Conservation (phyloP, 2,797 vertebrate species). For the Otolemur crassicaudatus region DNA sequence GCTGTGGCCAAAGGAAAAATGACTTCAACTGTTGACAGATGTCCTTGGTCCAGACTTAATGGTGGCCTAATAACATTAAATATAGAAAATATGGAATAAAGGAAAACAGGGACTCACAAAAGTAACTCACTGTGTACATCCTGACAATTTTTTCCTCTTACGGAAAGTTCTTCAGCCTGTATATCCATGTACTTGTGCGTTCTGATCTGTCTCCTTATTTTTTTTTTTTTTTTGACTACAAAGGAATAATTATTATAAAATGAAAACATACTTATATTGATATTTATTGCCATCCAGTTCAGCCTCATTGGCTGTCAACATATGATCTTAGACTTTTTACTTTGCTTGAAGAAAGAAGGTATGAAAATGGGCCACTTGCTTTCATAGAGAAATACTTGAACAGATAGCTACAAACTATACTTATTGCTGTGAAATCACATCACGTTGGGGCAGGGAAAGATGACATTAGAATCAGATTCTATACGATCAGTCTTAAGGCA, state of each 20-base stretch:
- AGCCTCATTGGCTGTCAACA: conserved; percentile 79
- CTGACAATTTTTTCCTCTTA: neutral
- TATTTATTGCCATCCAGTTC: neutral
- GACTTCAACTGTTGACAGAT: conserved; percentile 74
- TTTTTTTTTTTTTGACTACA: neutral
- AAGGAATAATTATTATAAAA: conserved; percentile 13
- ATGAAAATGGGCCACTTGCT: neutral
- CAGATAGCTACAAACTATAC: neutral
- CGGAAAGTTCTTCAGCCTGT: neutral
- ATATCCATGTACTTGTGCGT: neutral
- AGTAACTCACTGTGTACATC: neutral
- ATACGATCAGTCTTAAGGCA: neutral
- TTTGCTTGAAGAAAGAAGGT: neutral
- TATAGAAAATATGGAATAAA: conserved; percentile 63
- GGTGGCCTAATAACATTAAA: conserved; percentile 68
- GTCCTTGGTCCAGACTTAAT: conserved; percentile 67
- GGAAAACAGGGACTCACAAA: conserved; percentile 31
- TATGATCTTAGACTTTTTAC: conserved; percentile 69
- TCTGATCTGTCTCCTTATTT: neutral
- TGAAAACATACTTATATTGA: conserved; percentile 32
- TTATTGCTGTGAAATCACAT: conserved; percentile 10
- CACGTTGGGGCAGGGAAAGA: neutral
- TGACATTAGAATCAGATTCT: neutral
- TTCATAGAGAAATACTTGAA: conserved; percentile 1
- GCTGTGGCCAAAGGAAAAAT: conserved; percentile 78